Conservation (phyloP, 2,888 invertebrate species). For the Brachyptera putata region DNA sequence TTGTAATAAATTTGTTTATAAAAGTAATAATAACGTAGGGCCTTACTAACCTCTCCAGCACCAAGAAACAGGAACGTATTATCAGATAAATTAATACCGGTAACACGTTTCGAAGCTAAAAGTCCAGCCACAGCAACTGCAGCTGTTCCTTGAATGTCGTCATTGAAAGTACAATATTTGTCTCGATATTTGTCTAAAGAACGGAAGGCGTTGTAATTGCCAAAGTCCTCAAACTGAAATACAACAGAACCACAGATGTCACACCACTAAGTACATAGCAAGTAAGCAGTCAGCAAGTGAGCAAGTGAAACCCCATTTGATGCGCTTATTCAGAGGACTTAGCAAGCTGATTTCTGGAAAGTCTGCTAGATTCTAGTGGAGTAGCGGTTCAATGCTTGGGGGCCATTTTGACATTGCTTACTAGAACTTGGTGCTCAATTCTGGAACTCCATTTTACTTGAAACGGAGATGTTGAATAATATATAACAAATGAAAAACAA, state of each 20-base stretch:
- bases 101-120: conserved; percentile 71
- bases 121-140: conserved; percentile 93
- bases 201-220: conserved; percentile 93
- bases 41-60: conserved; percentile 61
- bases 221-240: conserved; percentile 95
- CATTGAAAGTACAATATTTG: conserved; percentile 96
- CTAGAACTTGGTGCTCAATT: too few species aligned
- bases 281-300: not conserved
- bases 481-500: not conserved
- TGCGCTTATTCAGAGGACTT: too few species aligned
- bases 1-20: too few species aligned
- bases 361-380: too few species aligned
- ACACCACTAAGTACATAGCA: not conserved
- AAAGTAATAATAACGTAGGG: too few species aligned
- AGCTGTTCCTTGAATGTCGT: conserved; percentile 98
- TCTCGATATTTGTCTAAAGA: conserved; percentile 86
- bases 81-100: conserved; percentile 76
- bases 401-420: too few species aligned
- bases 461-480: too few species aligned
- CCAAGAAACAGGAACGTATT: conserved; percentile 89
- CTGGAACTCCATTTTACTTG: not conserved
- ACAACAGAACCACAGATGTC: not conserved
- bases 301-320: too few species aligned
- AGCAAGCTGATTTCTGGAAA: too few species aligned
- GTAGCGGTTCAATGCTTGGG: too few species aligned